Base-by-base conservation (phyloP, 1,140 invertebrate species). In the Neodiprion fabricii region DNA sequence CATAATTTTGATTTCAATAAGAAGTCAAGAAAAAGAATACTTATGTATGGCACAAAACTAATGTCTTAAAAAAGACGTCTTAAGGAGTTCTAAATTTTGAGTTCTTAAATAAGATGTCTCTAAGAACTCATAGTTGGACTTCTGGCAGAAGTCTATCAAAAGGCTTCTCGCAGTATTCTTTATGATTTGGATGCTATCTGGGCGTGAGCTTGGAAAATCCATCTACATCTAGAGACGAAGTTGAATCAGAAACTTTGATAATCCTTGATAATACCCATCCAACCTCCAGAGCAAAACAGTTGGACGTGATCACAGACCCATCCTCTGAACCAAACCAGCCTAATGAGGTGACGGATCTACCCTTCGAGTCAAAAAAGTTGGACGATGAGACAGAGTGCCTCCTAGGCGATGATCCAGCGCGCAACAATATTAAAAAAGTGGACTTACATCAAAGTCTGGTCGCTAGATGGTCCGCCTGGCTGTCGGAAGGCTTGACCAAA, bases 11-110 rank as follows among this genome's bases (percentile, higher is more conserved):
- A 40, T 14, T 17, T 9, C 68, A 14, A 14, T 70, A 70, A 21
- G 68, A 70, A 70, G 68, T 70, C 9, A 28, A 49, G 48, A 70
- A 28, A 8, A 70, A 70, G 17, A 40, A 70, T 70, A 70, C 68
- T 23, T 70, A 70, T 47, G 21, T 14, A 40, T 1, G 68, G 40
- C 7, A 17, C 8, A 40, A 70, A 70, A 70, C 3, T 14, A 48
- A 70, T 70, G 68, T 70, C 68, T 70, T 70, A 70, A 70, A 70
- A 70, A 70, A 70, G 68, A 70, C 28, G 14, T 70, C 68, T 14
- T 23, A 1, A 70, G 48, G 17, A 70, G 17, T 70, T 70, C 21
- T 70, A 7, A 70, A 40, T 70, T 70, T 40, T 7, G 68, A 70
- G 68, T 70, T 70, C 68, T 70, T 70, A 70, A 70, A 40, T 70